Percentiles rank a stretch among this genome's conserved stretches.
Evolutionary conservation across 2,888 invertebrate species (phyloP).

Genomic region (Allygus modestus): DNA sequence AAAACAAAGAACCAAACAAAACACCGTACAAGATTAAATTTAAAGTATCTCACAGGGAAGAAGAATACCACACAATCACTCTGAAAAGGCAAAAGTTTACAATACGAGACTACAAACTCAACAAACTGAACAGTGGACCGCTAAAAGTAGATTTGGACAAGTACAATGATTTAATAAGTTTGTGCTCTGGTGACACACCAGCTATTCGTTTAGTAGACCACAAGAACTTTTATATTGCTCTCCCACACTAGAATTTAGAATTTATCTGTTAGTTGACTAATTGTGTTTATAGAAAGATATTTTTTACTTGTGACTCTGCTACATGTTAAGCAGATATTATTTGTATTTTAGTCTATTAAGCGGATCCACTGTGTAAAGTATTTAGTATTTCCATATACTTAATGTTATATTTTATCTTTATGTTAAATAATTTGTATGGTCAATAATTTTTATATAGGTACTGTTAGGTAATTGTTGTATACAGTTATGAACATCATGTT

Average conservation of each 20-base stretch:
- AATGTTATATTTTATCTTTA: no score
- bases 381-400: no score
- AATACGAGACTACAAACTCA: slow-evolving; percentile 13
- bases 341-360: not conserved
- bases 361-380: no score
- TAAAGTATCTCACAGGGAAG: not conserved
- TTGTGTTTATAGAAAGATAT: no score
- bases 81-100: not conserved
- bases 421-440: no score
- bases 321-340: no score
- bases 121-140: not conserved
- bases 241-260: not conserved
- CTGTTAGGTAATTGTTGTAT: no score
- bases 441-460: no score
- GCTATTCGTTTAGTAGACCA: not conserved
- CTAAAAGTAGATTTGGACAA: not conserved
- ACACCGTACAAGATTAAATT: not conserved
- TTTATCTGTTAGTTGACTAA: no score
- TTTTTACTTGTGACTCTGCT: no score
- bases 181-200: not conserved
- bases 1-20: slow-evolving; percentile 6
- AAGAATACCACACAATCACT: not conserved
- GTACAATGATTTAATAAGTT: not conserved
- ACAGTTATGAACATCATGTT: no score
- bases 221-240: not conserved